These are phyloP conservation scores for Ptychadena robeensis DNA, from an alignment of 2,797 vertebrate species.

Conservation along the genomic window DNA sequence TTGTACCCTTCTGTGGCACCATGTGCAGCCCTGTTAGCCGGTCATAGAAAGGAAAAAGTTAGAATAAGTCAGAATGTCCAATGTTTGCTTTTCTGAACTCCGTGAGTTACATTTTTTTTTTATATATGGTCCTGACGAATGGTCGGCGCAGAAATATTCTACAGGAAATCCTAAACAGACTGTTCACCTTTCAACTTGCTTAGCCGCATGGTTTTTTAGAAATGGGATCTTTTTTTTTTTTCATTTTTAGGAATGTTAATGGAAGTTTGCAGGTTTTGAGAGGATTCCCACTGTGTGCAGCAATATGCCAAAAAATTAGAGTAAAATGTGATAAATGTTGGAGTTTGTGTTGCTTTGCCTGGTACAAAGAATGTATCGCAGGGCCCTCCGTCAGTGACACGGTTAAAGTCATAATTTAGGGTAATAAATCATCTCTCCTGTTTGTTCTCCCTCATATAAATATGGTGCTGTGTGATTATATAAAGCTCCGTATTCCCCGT, in stretches of 20 bases:
- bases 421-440: not conserved
- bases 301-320: conserved; percentile 21
- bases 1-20: conserved; percentile 48
- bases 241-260: conserved; percentile 53
- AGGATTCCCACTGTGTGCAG: conserved; percentile 37
- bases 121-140: conserved; percentile 31
- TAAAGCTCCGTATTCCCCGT: not conserved
- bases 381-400: not conserved
- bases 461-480: conserved; percentile 7
- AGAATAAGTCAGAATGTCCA: conserved; percentile 17
- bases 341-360: conserved; percentile 9
- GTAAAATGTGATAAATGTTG: conserved; percentile 28
- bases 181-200: conserved; percentile 53
- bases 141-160: conserved; percentile 18
- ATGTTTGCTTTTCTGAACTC: not conserved
- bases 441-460: not conserved
- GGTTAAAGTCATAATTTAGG: not conserved
- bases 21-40: conserved; percentile 8
- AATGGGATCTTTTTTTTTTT: conserved; percentile 11
- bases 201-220: conserved; percentile 12
- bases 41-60: conserved; percentile 11
- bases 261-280: conserved; percentile 50
- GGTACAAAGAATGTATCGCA: conserved; percentile 19
- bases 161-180: conserved; percentile 59
- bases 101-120: not conserved